Conservation (phyloP, 2,888 invertebrate species). For the Tethea ocularis region DNA sequence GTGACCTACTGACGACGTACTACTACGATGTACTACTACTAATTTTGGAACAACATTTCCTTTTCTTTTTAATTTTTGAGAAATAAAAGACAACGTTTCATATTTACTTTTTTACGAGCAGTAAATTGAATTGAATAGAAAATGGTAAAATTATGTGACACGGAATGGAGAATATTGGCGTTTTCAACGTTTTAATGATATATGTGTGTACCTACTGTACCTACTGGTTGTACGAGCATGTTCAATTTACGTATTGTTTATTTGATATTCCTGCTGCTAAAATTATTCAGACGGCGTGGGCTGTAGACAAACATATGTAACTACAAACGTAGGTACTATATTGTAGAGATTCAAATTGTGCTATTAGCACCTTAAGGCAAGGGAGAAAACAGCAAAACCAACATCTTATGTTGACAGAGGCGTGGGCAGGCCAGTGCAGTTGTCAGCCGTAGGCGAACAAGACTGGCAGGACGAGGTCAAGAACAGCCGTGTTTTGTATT, state of each 20-base stretch:
- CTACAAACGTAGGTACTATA: slow-evolving; percentile 5
- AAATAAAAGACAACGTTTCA: background rate
- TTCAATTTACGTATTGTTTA: background rate
- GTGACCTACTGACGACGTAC: slow-evolving; percentile 15
- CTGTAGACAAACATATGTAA: background rate
- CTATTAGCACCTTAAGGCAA: slow-evolving; percentile 36
- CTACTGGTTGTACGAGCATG: no score
- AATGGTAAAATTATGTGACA: no score
- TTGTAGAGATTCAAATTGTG: slow-evolving; percentile 36
- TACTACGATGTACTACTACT: slow-evolving; percentile 38
- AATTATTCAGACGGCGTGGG: background rate
- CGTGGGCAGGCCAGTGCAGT: slow-evolving; percentile 49
- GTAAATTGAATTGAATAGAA: no score
- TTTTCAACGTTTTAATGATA: no score
- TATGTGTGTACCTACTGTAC: no score
- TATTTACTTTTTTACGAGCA: background rate
- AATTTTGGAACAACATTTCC: slow-evolving; percentile 48
- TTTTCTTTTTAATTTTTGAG: slow-evolving; percentile 35
- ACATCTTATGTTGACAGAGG: slow-evolving; percentile 32
- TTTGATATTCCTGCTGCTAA: background rate
- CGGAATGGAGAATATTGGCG: no score
- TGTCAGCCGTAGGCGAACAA: slow-evolving; percentile 27
- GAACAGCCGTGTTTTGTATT: slow-evolving; percentile 21
- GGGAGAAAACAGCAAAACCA: slow-evolving; percentile 46
- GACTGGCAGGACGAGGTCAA: slow-evolving; percentile 28